Percentiles rank a stretch among this genome's conserved stretches.
Evolutionary conservation across 2,113 vertebrate species (phyloP).

Genomic region (Mungos mungo): DNA sequence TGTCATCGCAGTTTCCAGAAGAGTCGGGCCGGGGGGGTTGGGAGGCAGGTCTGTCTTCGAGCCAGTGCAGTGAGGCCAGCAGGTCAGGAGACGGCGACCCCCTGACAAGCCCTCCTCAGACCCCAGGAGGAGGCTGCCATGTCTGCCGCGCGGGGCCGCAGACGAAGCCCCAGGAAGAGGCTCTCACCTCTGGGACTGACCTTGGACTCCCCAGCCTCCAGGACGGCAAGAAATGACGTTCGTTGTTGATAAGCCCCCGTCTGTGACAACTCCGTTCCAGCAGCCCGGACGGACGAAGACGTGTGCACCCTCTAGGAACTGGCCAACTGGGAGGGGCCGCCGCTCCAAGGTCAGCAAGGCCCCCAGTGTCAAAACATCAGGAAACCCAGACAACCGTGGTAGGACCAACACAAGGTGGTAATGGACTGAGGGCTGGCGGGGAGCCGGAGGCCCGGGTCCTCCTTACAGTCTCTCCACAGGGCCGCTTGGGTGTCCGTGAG

Average conservation of each 20-base stretch:
- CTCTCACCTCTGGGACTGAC: too few relatives aligned
- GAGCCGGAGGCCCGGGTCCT: not conserved
- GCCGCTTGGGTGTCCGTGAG: not conserved
- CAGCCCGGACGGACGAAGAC: not conserved
- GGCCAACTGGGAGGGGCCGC: not conserved
- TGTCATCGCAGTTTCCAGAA: not conserved
- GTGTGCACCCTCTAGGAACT: not conserved
- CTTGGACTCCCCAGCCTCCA: not conserved
- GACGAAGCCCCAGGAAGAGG: not conserved
- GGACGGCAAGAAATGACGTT: not conserved
- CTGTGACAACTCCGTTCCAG: fast-evolving
- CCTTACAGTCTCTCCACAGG: not conserved
- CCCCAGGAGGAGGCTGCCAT: not conserved
- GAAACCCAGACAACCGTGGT: not conserved
- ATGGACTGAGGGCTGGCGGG: fast-evolving
- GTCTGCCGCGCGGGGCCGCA: fast-evolving
- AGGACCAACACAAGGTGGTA: not conserved
- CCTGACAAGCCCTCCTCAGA: not conserved
- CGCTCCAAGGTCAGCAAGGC: not conserved
- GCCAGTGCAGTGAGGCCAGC: not conserved
- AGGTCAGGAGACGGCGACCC: not conserved
- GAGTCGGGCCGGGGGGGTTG: not conserved
- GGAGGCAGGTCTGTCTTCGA: not conserved
- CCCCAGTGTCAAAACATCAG: not conserved
- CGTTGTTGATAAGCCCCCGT: not conserved